Evolutionary conservation across 1,140 invertebrate genomes (phyloP).

Genomic region (Lepidostoma basale): DNA sequence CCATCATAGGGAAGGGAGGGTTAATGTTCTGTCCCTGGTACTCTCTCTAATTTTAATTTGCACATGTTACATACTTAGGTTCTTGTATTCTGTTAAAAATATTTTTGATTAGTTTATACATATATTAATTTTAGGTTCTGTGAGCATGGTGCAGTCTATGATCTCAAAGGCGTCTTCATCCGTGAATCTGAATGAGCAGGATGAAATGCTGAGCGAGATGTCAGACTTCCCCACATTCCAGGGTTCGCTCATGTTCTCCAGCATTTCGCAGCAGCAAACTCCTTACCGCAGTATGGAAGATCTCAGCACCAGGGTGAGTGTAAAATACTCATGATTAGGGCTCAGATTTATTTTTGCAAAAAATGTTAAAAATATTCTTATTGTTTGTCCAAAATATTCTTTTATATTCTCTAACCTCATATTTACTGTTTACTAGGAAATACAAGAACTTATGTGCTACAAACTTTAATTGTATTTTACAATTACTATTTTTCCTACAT

Average conservation of each 20-base stretch:
- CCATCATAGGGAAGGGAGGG: too few species aligned
- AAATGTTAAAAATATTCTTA: neutral
- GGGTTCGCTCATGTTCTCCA: constrained; percentile 53
- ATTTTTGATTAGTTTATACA: too few species aligned
- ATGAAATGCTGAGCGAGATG: constrained; percentile 46
- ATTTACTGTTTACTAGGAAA: neutral
- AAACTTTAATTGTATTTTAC: neutral
- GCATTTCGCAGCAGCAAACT: constrained; percentile 50
- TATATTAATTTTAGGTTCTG: constrained; percentile 49
- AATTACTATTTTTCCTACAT: neutral
- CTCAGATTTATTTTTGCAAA: too few species aligned
- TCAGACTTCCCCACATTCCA: constrained; percentile 51
- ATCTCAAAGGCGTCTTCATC: constrained; percentile 48
- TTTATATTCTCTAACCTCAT: too few species aligned
- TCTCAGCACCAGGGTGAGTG: constrained; percentile 53
- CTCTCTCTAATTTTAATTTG: too few species aligned
- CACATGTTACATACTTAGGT: too few species aligned
- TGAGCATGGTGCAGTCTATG: constrained; percentile 51
- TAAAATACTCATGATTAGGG: neutral
- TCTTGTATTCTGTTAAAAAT: too few species aligned
- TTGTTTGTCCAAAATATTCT: too few species aligned
- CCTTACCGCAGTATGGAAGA: constrained; percentile 55
- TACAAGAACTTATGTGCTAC: neutral
- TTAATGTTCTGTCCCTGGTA: too few species aligned
- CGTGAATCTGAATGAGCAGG: constrained; percentile 44